Evolutionary conservation across 2,113 vertebrate genomes (phyloP).

Genomic region (Sarotherodon lohbergeri): DNA sequence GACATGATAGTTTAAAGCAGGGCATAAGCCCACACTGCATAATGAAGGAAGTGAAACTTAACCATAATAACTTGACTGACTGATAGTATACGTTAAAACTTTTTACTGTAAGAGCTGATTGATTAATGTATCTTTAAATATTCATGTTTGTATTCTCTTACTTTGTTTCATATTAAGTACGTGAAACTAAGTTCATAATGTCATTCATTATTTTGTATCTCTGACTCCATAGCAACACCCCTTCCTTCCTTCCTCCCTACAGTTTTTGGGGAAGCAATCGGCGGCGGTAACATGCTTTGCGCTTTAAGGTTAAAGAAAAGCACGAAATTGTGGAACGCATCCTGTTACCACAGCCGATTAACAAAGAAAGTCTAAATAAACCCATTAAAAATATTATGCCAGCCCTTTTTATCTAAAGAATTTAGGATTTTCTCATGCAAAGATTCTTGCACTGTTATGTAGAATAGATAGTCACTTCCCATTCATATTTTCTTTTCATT

Average conservation of each 20-base stretch:
- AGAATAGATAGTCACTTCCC: neutral
- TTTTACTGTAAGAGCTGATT: neutral
- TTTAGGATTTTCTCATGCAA: neutral
- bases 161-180: neutral
- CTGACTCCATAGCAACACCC: neutral
- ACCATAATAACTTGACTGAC: neutral
- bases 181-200: neutral
- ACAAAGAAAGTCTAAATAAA: neutral
- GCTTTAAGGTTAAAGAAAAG: neutral
- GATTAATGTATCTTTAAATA: neutral
- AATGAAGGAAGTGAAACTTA: neutral
- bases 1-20: neutral
- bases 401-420: neutral
- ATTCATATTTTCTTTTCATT: neutral
- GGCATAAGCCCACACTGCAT: neutral
- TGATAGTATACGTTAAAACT: neutral
- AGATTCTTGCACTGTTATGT: neutral
- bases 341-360: neutral
- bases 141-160: neutral
- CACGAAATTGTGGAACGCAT: neutral
- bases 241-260: neutral
- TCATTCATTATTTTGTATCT: neutral
- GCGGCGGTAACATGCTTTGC: neutral
- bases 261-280: constrained; percentile 22
- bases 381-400: neutral